Evolutionary conservation across 1,140 invertebrate genomes (phyloP).

Genomic region (Pseudomyrmex dendroicus): DNA sequence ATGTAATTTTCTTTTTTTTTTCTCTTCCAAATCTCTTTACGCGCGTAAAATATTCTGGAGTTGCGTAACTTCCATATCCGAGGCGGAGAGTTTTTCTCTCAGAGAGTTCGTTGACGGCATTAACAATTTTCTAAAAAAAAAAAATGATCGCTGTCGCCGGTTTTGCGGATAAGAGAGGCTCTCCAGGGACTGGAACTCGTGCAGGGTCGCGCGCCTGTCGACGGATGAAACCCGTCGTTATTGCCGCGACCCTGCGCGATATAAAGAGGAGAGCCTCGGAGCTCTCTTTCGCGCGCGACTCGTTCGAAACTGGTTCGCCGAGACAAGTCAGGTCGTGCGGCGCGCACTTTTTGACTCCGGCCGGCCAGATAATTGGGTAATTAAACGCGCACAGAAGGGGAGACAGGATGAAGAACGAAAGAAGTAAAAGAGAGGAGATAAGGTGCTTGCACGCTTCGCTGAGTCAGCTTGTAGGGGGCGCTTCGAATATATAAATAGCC

Average conservation of each 20-base stretch:
- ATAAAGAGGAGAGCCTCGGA: constrained; percentile 20
- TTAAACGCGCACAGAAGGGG: constrained; percentile 55
- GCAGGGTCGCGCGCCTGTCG: constrained; percentile 24
- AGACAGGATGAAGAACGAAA: constrained; percentile 51
- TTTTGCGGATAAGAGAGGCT: neutral
- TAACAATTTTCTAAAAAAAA: neutral
- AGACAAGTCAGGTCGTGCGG: constrained; percentile 57
- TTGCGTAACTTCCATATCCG: no score
- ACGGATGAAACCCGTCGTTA: constrained; percentile 43
- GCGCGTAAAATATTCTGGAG: no score
- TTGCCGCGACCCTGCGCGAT: constrained; percentile 37
- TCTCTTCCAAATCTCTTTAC: no score
- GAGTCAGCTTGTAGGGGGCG: constrained; percentile 71
- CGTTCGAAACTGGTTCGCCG: constrained; percentile 73
- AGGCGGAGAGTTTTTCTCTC: no score
- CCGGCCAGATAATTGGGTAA: constrained; percentile 64
- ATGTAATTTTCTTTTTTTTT: constrained; percentile 43
- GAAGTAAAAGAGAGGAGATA: constrained; percentile 1
- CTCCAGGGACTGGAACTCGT: constrained; percentile 26
- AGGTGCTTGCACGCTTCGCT: constrained; percentile 54
- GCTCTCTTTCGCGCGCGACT: constrained; percentile 11
- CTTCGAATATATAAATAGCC: constrained; percentile 76
- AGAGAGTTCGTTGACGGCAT: neutral
- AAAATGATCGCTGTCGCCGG: no score
- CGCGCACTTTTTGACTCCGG: constrained; percentile 50